Percentiles rank a stretch among this genome's conserved stretches.
These are phyloP conservation scores for Calyptommatus sinebrachiatus DNA, from an alignment of 2,113 vertebrate genomes.

Conservation along the genomic window DNA sequence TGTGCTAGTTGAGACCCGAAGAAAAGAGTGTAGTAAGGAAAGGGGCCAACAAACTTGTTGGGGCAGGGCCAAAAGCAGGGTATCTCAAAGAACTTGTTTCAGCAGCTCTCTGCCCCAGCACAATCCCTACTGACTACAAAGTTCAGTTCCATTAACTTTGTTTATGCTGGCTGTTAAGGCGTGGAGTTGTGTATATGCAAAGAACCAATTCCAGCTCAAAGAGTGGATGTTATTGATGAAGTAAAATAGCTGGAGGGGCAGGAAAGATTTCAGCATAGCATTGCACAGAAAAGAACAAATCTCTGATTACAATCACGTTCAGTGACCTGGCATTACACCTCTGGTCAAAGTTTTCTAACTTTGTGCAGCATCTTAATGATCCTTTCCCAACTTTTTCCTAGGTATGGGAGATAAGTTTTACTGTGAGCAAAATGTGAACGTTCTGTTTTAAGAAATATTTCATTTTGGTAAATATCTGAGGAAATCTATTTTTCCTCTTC, in stretches of 20 bases:
- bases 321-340: neutral
- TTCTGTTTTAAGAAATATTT: neutral
- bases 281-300: neutral
- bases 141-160: slow-evolving; percentile 43
- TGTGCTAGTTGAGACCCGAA: slow-evolving; percentile 48
- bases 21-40: slow-evolving; percentile 40
- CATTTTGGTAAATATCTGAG: neutral
- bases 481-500: neutral
- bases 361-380: neutral
- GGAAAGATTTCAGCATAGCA: neutral
- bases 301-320: neutral
- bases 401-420: no score
- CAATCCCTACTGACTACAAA: slow-evolving; percentile 38
- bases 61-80: slow-evolving; percentile 45
- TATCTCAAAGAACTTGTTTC: slow-evolving; percentile 55
- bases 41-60: slow-evolving; percentile 55
- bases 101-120: slow-evolving; percentile 42
- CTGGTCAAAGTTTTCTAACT: neutral
- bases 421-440: neutral
- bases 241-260: slow-evolving; percentile 2
- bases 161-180: neutral
- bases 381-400: neutral
- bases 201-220: neutral
- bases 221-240: neutral
- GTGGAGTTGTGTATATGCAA: slow-evolving; percentile 20